phyloP scores from a whole-genome alignment of 2,113 vertebrate genomes.

The Laticauda laticaudata region DNA sequence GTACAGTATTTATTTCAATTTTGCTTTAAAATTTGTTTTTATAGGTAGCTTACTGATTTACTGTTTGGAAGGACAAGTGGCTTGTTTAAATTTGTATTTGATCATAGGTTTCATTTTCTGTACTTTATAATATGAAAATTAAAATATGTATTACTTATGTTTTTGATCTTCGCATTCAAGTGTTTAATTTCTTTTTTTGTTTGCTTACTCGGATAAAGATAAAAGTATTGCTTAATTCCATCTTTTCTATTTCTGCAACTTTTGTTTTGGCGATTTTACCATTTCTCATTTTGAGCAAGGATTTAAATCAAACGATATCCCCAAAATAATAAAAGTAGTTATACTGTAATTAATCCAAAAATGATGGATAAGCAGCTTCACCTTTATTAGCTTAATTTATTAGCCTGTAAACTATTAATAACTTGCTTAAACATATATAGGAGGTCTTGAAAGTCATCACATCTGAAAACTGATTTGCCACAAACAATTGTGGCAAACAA shows the following conservation, averaged over 20 bases:
- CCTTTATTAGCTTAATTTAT: conserved; percentile 4
- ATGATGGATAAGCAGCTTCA: conserved; percentile 20
- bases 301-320: background rate
- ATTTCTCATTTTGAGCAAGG: background rate
- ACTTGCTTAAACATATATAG: background rate
- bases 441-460: background rate
- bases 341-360: conserved; percentile 11
- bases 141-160: conserved; percentile 78
- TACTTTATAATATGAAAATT: conserved; percentile 80
- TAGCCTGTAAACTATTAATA: background rate
- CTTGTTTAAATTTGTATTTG: conserved; percentile 81
- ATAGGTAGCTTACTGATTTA: conserved; percentile 74
- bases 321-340: conserved; percentile 11
- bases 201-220: conserved; percentile 59
- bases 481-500: background rate
- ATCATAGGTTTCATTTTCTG: conserved; percentile 77
- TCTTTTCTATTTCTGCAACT: conserved; percentile 32
- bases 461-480: background rate
- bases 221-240: conserved; percentile 26
- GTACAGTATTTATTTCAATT: conserved; percentile 81
- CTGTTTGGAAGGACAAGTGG: conserved; percentile 73
- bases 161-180: conserved; percentile 73
- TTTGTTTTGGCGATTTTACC: background rate
- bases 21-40: conserved; percentile 77
- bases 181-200: conserved; percentile 67